Percentiles rank a stretch among this genome's conserved stretches.
phyloP scores from a whole-genome alignment of 2,797 vertebrate species.

The Coregonus ussuriensis region DNA sequence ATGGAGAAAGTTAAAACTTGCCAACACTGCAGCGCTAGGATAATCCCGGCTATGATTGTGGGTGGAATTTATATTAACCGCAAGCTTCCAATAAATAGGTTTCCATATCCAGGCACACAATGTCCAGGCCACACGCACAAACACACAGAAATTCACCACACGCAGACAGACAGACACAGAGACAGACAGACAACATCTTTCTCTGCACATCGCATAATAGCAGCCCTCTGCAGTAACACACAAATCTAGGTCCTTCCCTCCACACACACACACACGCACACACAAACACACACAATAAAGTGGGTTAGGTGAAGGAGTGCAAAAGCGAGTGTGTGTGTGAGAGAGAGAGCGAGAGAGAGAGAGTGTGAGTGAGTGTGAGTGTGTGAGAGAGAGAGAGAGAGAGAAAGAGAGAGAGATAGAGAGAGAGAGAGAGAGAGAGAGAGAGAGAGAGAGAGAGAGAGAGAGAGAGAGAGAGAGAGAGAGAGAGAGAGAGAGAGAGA shows the following conservation, averaged over 20 bases:
- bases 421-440: neutral
- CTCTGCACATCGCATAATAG: slow-evolving; percentile 1
- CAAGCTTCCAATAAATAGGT: slow-evolving; percentile 44
- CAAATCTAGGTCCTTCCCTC: neutral
- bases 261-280: slow-evolving; percentile 17
- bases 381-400: slow-evolving; percentile 14
- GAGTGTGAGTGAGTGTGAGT: neutral
- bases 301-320: slow-evolving; percentile 24
- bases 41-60: slow-evolving; percentile 62
- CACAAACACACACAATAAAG: slow-evolving; percentile 16
- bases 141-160: slow-evolving; percentile 14
- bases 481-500: too few relatives aligned
- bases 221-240: neutral
- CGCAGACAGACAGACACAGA: slow-evolving; percentile 10
- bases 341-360: neutral
- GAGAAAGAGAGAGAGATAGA: neutral
- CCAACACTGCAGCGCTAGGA: slow-evolving; percentile 53
- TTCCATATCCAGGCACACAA: slow-evolving; percentile 13
- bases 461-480: too few relatives aligned
- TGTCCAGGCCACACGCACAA: slow-evolving; percentile 22
- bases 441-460: slow-evolving; percentile 3
- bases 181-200: neutral
- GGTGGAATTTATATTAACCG: slow-evolving; percentile 59
- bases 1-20: slow-evolving; percentile 42
- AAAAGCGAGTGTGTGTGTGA: slow-evolving; percentile 10